Base-by-base conservation (phyloP, 2,888 invertebrate species). In the Amaurobius ferox region DNA sequence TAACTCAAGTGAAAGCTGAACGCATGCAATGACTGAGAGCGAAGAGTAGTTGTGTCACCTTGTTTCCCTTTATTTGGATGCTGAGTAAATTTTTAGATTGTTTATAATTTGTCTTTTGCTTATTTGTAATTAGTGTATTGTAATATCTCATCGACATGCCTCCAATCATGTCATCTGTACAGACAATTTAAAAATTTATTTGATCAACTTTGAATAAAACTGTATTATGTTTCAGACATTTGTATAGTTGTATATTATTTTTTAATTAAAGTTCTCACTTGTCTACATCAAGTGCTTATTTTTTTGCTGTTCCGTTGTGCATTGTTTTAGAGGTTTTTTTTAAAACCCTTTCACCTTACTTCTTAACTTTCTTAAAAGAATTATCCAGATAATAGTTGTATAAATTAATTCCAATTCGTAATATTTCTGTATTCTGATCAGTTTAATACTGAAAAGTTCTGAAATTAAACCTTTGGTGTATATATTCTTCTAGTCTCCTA, bases 81-180 rank as follows among this genome's bases (percentile, higher is more conserved):
- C 40, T 62, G 55, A 73, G 62, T 62, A 66, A 62, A 23, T 66
- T 35, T 79, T 71, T 79, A 79, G 79, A 79, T 79, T 76, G 70
- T 72, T 79, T 73, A 77, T 68, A 32, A 68, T 26, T 66, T 64
- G 16, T 64, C 32, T 62, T 55, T 73, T 67, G 66, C 62, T 83
- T 77, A 83, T 76, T 85, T 85, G 83, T 85, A 85, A 85, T 85
- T 85, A 85, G 83, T 83, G 81, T 81, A 81, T 62, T 81, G 74
- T 85, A 77, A 79, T 79, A 79, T 79, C 72, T 79, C 72, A 72
- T 79, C 23, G 72, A 40, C 66, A 73, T 77, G 67, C 30, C 28
- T 32, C 5, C 30, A 48, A 23, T 23, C 40, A 40, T 72, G 77
- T 66, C 77, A 39, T 77, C 72, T 85, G 83, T 85, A 85, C 83